phyloP scores from a whole-genome alignment of 2,113 vertebrate species.

The Tragelaphus scriptus region DNA sequence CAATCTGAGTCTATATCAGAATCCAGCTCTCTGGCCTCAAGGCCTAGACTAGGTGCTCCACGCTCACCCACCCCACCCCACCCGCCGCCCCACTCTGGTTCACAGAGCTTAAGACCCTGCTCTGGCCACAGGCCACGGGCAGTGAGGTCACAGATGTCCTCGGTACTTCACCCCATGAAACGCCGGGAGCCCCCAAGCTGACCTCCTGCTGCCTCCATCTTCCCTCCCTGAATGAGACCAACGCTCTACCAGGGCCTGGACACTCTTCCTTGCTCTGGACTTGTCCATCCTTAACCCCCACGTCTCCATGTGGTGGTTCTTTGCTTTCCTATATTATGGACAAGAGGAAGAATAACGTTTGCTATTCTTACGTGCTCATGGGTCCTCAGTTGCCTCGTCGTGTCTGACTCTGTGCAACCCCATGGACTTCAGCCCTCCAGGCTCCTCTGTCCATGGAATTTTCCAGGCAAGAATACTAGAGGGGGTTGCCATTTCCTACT shows the following conservation, averaged over 20 bases:
- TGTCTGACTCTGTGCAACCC: neutral
- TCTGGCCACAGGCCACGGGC: neutral
- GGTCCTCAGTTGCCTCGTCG: neutral
- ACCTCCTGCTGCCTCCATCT: neutral
- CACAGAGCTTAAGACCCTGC: neutral
- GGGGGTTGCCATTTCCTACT: neutral
- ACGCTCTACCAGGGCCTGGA: too few relatives aligned
- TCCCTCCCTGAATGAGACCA: neutral
- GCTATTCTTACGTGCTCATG: neutral
- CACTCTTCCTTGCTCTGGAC: neutral
- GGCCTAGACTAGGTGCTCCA: neutral
- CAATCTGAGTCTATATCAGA: neutral
- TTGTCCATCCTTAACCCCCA: neutral
- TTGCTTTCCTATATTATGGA: neutral
- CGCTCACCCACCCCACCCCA: neutral
- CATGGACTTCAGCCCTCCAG: neutral
- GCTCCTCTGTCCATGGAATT: neutral
- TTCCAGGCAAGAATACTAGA: neutral
- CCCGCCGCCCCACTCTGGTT: neutral
- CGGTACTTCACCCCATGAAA: accelerated
- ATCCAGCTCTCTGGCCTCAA: accelerated
- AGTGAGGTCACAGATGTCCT: neutral
- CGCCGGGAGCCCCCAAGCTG: neutral
- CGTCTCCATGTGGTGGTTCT: neutral
- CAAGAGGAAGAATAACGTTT: neutral